Evolutionary conservation across 2,797 vertebrate genomes (phyloP).

Genomic region (Sebastes paucispinis): DNA sequence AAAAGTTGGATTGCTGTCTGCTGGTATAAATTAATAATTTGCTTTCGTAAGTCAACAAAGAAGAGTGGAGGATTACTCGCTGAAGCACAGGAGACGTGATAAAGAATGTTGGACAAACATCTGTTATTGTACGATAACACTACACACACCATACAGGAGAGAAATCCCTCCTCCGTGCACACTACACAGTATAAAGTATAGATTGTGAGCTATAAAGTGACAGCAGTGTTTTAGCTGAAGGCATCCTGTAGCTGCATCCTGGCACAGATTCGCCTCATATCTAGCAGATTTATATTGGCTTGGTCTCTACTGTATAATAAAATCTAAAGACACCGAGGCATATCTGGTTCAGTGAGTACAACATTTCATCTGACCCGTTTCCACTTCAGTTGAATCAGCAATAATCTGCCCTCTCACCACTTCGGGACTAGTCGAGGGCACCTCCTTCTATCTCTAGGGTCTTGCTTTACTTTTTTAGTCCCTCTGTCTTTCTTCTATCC

Average conservation of each 20-base stretch:
- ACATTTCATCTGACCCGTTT: conserved; percentile 61
- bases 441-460: conserved; percentile 37
- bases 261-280: conserved; percentile 9
- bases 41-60: conserved; percentile 14
- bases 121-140: not conserved
- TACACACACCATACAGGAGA: not conserved
- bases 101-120: not conserved
- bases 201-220: not conserved
- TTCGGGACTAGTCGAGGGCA: conserved; percentile 13
- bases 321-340: conserved; percentile 13
- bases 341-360: conserved; percentile 38
- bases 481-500: conserved; percentile 3
- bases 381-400: conserved; percentile 56
- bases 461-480: conserved; percentile 41
- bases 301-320: conserved; percentile 9
- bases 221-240: conserved; percentile 20
- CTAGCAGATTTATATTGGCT: conserved; percentile 7
- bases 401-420: conserved; percentile 33
- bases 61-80: not conserved
- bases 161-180: not conserved
- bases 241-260: conserved; percentile 8
- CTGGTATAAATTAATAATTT: conserved; percentile 26
- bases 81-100: not conserved
- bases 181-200: not conserved
- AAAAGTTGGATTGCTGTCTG: conserved; percentile 10